Percentiles rank a stretch among this genome's conserved stretches.
Evolutionary conservation across 2,797 vertebrate genomes (phyloP).

Genomic region (Hypotaenidia okinawae): DNA sequence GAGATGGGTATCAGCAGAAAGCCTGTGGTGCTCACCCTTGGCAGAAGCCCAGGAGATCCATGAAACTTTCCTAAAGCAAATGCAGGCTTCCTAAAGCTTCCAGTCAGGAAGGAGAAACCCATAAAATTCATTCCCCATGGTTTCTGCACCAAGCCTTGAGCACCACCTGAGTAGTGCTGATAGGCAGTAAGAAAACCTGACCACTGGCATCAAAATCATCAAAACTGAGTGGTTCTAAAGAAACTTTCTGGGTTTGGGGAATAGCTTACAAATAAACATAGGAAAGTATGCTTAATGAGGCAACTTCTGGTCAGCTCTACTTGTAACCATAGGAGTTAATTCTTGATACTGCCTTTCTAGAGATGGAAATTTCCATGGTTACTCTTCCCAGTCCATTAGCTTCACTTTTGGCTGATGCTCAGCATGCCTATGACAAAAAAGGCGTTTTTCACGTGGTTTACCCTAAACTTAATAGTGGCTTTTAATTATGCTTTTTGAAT

Average conservation of each 20-base stretch:
- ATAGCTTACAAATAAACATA: not conserved
- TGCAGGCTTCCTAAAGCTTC: not conserved
- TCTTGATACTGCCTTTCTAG: not conserved
- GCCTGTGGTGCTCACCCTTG: not conserved
- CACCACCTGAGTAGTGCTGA: not conserved
- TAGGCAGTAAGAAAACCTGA: not conserved
- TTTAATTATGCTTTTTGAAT: conserved; percentile 14
- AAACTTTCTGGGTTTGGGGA: not conserved
- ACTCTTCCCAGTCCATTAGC: not conserved
- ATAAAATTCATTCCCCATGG: fast-evolving
- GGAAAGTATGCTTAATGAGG: not conserved
- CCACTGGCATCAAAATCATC: not conserved
- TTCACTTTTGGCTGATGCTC: not conserved
- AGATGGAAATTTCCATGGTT: not conserved
- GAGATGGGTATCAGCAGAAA: not conserved
- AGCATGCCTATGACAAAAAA: not conserved
- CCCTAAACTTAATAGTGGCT: not conserved
- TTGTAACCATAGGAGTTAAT: not conserved
- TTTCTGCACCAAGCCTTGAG: not conserved
- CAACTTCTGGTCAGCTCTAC: not conserved
- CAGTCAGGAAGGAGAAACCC: not conserved
- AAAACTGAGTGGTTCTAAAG: not conserved
- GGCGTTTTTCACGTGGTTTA: not conserved
- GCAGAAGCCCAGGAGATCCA: not conserved
- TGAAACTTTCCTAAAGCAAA: not conserved